A percentile compares a stretch with the other conserved stretches of the same genome.
These are phyloP conservation scores for Hippocampus mohnikei DNA, from an alignment of 2,113 vertebrate species.

Conservation along the genomic window DNA sequence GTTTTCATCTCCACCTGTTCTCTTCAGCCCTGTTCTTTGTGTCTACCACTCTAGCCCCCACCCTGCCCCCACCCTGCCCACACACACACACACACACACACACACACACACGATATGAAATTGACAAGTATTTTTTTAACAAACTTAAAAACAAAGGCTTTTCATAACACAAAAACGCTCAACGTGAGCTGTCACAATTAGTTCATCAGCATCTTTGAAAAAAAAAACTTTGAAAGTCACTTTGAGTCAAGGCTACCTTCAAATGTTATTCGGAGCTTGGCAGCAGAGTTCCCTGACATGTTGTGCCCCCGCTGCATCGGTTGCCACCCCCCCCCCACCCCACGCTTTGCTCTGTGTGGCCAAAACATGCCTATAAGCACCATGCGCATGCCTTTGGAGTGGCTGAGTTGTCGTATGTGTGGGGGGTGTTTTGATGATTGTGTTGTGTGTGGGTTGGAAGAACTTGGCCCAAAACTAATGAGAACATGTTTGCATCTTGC, in stretches of 20 bases:
- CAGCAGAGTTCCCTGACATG: conserved; percentile 68
- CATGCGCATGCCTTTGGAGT: conserved; percentile 50
- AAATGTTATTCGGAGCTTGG: conserved; percentile 70
- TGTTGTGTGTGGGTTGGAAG: conserved; percentile 32
- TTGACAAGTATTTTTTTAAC: not conserved
- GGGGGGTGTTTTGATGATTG: conserved; percentile 18
- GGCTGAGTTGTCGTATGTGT: conserved; percentile 31
- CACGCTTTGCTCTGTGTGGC: conserved; percentile 50
- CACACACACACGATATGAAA: too few relatives aligned
- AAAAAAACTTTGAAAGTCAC: conserved; percentile 74
- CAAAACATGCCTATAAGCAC: conserved; percentile 43
- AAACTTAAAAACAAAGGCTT: not conserved
- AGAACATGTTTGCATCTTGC: conserved; percentile 44
- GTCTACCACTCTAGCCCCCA: too few relatives aligned
- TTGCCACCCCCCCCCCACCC: conserved; percentile 45
- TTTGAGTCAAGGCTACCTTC: conserved; percentile 67
- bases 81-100: too few relatives aligned
- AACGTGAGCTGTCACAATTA: not conserved
- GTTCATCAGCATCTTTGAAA: conserved; percentile 21
- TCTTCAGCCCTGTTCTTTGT: too few relatives aligned
- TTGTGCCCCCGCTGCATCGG: conserved; percentile 67
- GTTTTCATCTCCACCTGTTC: too few relatives aligned
- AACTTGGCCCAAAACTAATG: conserved; percentile 41
- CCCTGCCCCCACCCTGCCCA: too few relatives aligned
- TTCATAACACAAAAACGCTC: not conserved